Percentiles rank a stretch among this genome's conserved stretches.
Evolutionary conservation across 2,888 invertebrate species (phyloP).

Genomic region (Agrochola macilenta): DNA sequence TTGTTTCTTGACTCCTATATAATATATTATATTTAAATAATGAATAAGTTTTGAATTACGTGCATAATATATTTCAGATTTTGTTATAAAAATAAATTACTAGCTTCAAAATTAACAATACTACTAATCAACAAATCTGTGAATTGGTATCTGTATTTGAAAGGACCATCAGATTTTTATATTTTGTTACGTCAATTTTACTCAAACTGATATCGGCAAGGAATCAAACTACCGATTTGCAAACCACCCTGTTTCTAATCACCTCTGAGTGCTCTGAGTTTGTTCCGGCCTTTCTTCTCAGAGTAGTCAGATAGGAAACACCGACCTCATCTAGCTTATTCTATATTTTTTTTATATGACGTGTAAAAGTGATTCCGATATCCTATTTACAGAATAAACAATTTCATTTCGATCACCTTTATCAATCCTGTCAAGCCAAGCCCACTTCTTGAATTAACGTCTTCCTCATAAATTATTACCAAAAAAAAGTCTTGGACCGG

Average conservation of each 20-base stretch:
- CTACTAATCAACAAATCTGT: background rate
- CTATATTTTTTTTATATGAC: no score
- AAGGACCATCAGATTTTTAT: no score
- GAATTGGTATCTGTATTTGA: background rate
- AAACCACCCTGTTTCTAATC: background rate
- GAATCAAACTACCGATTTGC: background rate
- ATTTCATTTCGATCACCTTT: no score
- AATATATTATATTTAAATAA: no score
- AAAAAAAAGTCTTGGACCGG: constrained; percentile 4
- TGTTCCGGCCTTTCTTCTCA: no score
- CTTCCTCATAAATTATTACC: constrained; percentile 5
- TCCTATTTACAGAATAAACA: no score
- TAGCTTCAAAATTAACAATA: background rate
- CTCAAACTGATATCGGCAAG: background rate
- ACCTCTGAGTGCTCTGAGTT: no score
- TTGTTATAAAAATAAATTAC: background rate
- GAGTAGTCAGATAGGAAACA: no score
- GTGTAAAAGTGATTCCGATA: no score
- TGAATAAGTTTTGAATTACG: no score
- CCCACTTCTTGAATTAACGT: constrained; percentile 11
- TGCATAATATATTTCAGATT: background rate
- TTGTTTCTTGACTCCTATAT: no score
- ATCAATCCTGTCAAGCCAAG: background rate
- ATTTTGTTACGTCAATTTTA: background rate
- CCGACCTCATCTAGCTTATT: no score